Evolutionary conservation across 64 coral and sea anemone genomes (phyloP), one percentile per base, ranked within the genome.

Genomic region (Montipora sp.): DNA sequence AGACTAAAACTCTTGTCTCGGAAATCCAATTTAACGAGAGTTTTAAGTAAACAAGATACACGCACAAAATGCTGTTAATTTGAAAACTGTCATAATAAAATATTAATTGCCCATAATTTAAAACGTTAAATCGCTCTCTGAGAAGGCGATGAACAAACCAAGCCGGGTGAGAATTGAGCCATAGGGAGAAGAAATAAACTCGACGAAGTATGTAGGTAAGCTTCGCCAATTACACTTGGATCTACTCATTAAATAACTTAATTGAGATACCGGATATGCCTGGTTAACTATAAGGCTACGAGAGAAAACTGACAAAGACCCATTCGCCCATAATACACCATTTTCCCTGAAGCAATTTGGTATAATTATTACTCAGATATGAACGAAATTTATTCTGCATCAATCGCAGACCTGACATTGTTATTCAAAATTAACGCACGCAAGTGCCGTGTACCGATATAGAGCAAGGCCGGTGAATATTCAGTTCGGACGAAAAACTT

Each of bases 31-130:
- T 83, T 83, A 19, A 6, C 12, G 1, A 13, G 8, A 43, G 47
- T 23, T 71, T 51, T 50, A 85, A 85, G 63, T 85, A 48, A 85
- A 85, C 82, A 84, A 3, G 59, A 43, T 43, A 84, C 24, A 50
- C 66, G 67, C 70, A 71, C 61, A 85, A 85, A 85, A 16, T 22
- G 66, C 44, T 45, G 46, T 19, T 71, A 85, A 85, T 85, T 51
- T 71, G 19, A 85, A 85, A 85, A 67, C 47, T 71, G 61, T 50
- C 63, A 69, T 18, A 47, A 68, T 50, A 72, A 51, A 70, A 71
- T 71, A 2, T 21, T 71, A 71, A 71, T 71, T 71, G 68, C 20
- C 0, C 19, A 71, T 71, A 12, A 0, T 63, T 63, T 3, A 63
- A 15, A 63, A 14, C 0, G 9, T 16, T 16, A 21, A 22, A 20